Conservation (phyloP, 1,140 invertebrate species). For the Bombus superbus region DNA sequence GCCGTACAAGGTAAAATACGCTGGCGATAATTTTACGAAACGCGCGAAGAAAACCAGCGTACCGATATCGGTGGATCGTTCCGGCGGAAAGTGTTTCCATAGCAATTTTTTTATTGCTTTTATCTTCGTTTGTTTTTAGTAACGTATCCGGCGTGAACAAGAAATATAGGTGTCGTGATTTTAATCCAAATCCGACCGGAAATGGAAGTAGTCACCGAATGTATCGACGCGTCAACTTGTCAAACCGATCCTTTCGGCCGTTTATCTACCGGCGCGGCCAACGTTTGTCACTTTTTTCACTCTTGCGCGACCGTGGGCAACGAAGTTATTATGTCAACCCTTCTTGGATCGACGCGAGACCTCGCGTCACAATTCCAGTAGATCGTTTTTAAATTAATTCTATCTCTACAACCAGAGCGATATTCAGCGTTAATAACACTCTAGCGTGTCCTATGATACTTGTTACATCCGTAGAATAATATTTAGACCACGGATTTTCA, state of each 20-base stretch:
- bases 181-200: constrained; percentile 31
- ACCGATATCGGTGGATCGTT: constrained; percentile 45
- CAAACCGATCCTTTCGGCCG: constrained; percentile 22
- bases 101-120: not conserved
- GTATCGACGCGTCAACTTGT: constrained; percentile 36
- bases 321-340: not conserved
- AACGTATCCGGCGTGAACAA: not conserved
- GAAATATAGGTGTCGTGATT: constrained; percentile 31
- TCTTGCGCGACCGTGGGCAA: not conserved
- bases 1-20: constrained; percentile 42
- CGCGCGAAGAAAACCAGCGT: constrained; percentile 21
- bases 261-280: constrained; percentile 6
- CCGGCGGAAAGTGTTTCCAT: constrained; percentile 36
- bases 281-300: constrained; percentile 5
- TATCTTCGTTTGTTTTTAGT: not conserved
- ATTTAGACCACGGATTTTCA: too few species aligned
- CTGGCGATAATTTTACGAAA: constrained; percentile 45
- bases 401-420: not conserved
- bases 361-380: not conserved
- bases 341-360: not conserved
- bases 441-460: not conserved
- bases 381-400: not conserved
- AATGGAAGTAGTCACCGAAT: constrained; percentile 38
- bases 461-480: too few species aligned
- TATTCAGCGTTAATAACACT: not conserved